These are phyloP conservation scores for Eupelmus urozonus DNA, from an alignment of 2,888 invertebrate genomes.

Conservation along the genomic window DNA sequence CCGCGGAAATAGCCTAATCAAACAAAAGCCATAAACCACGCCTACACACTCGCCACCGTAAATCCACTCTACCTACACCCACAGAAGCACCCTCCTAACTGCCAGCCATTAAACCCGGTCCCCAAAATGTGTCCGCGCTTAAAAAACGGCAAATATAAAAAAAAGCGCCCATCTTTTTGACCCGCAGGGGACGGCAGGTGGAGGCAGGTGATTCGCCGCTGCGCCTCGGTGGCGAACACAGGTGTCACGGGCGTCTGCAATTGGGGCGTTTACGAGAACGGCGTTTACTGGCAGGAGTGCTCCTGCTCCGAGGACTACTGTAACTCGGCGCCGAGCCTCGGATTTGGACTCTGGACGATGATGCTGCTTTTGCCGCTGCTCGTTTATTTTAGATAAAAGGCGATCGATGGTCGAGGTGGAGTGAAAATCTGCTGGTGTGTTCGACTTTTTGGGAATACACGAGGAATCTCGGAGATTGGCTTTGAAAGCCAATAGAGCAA, in stretches of 20 bases:
- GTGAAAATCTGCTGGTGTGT: no score
- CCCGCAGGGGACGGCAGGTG: constrained; percentile 95
- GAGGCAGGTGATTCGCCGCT: constrained; percentile 93
- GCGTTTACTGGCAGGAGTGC: constrained; percentile 97
- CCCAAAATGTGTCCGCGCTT: no score
- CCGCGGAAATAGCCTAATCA: background rate
- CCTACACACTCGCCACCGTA: background rate
- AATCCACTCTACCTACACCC: background rate
- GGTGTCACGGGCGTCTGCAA: constrained; percentile 97
- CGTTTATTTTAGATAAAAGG: constrained; percentile 11
- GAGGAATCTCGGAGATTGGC: no score
- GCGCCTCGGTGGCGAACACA: constrained; percentile 93
- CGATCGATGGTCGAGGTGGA: no score
- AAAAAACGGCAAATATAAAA: background rate
- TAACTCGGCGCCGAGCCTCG: constrained; percentile 78
- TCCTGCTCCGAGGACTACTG: constrained; percentile 96
- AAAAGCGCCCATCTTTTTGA: background rate
- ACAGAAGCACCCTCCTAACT: no score
- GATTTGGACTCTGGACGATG: constrained; percentile 3
- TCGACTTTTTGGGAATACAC: no score
- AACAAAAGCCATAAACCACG: background rate
- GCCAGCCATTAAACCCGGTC: background rate
- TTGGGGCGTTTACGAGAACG: constrained; percentile 96
- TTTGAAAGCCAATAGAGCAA: no score
- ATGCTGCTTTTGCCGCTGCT: background rate